phyloP scores from a whole-genome alignment of 1,140 invertebrate species.

The Tetramorium parvispinum region DNA sequence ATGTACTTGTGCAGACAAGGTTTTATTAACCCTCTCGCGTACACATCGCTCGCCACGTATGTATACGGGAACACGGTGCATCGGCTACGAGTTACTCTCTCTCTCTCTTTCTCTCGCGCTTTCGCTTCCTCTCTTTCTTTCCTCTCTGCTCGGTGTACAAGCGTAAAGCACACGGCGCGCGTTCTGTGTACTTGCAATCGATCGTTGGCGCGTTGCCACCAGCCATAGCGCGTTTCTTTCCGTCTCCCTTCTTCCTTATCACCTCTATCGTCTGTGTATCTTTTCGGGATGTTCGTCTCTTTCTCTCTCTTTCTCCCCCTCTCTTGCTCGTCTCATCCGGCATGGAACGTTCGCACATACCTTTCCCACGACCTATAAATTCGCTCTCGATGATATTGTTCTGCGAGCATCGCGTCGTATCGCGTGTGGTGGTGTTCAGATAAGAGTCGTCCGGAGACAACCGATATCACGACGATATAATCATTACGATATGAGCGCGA shows the following conservation, averaged over 20 bases:
- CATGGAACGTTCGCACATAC: conserved; percentile 63
- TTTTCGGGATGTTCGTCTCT: neutral
- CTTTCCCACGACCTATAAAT: conserved; percentile 77
- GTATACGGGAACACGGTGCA: conserved; percentile 59
- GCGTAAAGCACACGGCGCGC: conserved; percentile 58
- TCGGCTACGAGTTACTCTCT: conserved; percentile 57
- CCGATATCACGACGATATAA: conserved; percentile 39
- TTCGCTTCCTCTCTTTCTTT: neutral
- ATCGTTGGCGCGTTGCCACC: conserved; percentile 73
- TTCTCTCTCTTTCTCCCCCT: neutral
- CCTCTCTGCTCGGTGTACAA: conserved; percentile 55
- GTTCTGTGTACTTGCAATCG: conserved; percentile 68
- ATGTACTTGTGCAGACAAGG: conserved; percentile 58
- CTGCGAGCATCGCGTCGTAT: neutral
- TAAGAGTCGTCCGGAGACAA: conserved; percentile 55
- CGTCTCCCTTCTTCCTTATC: conserved; percentile 30
- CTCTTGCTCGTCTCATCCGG: neutral
- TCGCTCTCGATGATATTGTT: conserved; percentile 75
- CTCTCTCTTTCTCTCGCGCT: neutral
- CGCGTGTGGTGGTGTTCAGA: conserved; percentile 10
- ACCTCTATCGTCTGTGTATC: neutral
- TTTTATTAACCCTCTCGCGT: conserved; percentile 71
- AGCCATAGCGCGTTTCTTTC: conserved; percentile 46
- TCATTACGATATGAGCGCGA: conserved; percentile 11
- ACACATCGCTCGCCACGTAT: conserved; percentile 62